Conservation (phyloP, 2,113 vertebrate genomes). For the Lutjanus erythropterus region DNA sequence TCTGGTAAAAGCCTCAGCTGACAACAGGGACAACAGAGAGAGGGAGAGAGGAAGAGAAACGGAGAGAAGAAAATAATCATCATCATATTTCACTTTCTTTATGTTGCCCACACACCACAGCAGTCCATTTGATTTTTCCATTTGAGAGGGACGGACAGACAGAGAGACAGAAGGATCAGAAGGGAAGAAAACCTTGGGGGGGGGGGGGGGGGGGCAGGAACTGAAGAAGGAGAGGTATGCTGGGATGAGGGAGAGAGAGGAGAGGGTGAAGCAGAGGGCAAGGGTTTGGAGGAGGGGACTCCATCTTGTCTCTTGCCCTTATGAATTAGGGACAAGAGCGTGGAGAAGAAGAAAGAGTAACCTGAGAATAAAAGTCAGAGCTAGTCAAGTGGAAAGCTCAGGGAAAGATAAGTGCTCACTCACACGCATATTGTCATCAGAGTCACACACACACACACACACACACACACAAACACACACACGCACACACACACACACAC, state of each 20-base stretch:
- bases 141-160: neutral
- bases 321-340: slow-evolving; percentile 75
- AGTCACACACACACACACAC: slow-evolving; percentile 22
- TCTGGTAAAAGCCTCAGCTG: slow-evolving; percentile 69
- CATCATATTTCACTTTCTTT: neutral
- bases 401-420: slow-evolving; percentile 68
- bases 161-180: neutral
- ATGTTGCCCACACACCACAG: neutral
- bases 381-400: slow-evolving; percentile 68
- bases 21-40: slow-evolving; percentile 17
- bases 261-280: slow-evolving; percentile 27
- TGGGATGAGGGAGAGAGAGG: neutral
- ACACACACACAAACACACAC: slow-evolving; percentile 6
- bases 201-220: neutral
- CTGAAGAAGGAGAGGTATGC: neutral
- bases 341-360: slow-evolving; percentile 71
- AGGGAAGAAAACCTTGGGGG: too few relatives aligned
- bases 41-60: too few relatives aligned
- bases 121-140: slow-evolving; percentile 5
- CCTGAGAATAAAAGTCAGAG: slow-evolving; percentile 69
- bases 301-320: slow-evolving; percentile 48
- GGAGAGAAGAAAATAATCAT: neutral
- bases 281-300: slow-evolving; percentile 40
- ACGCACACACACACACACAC: slow-evolving; percentile 28
- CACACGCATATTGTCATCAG: slow-evolving; percentile 11